Evolutionary conservation across 2,888 invertebrate genomes (phyloP), one percentile per base, ranked within the genome.

Genomic region (Anthophora plumipes): DNA sequence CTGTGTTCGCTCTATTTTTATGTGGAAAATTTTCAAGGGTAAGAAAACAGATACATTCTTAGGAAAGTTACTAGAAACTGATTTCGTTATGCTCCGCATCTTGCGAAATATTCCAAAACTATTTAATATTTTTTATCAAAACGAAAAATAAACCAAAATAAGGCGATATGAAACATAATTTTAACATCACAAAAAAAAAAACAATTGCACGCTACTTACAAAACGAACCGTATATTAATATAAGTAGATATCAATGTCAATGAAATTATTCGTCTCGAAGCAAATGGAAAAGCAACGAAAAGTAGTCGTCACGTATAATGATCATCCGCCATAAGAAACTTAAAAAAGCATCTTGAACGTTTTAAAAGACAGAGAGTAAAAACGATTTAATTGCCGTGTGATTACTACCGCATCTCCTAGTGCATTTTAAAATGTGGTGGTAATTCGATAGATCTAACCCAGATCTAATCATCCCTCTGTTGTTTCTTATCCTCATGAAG

Each of bases 21-120:
- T 31, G 12, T 17, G 22, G n/a, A 12, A 55, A 43, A 55, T n/a
- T 31, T 68, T 55, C 67, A 55, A 55, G 43, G 25, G 12, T 55
- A 41, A 12, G 20, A n/a, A 39, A 43, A 20, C 11, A 43, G n/a
- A 25, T 67, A 31, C 14, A 25, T 43, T 41, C 54, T 43, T n/a
- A 6, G 7, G 5, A 55, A n/a, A 55, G 12, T 43, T 55, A 31
- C 55, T 46, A 12, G 22, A 66, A 17, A 22, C 66, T 31, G 12
- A 1, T 14, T 68, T 55, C 25, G 14, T 68, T 55, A 31, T 12
- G 31, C 31, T 55, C 17, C 12, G 7, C n/a, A 12, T 7, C 31
- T 31, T 20, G 9, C 9, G 9, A 31, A 46, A 61, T 46, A 61
- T 25, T 46, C 17, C n/a, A 14, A 52, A 57, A 37, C 20, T n/a